Base-by-base conservation (phyloP, 1,140 invertebrate species). In the Cardiocondyla obscurior region DNA sequence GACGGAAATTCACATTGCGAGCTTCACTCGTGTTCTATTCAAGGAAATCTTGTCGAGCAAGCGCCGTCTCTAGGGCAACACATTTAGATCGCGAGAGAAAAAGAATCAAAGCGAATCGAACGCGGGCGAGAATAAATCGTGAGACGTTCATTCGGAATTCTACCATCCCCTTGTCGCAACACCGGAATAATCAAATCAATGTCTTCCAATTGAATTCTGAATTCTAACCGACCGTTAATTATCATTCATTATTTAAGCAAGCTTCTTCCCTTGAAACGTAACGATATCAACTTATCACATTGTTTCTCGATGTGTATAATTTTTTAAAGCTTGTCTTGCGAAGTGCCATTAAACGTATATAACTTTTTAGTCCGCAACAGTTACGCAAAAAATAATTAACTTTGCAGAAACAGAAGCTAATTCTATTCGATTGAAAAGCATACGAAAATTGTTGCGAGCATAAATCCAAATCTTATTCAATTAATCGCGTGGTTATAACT, bases 201-300 rank as follows among this genome's bases (percentile, higher is more conserved):
- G 69, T 55, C 62, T 55, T 69, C 62, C 46, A 49, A 79, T 55
- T 33, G 33, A 49, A 14, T 53, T 53, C 19, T 46, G 57, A 67
- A 79, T 46, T n/a, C 19, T 67, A 69, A 69, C 74, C 74, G 33
- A 79, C 12, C 33, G 46, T 42, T 79, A 79, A 79, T 79, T 79
- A 55, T 79, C 69, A 79, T 79, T n/a, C 69, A 46, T 69, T 55
- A 53, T 22, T 42, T 14, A 22, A 77, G 62, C 28, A 22, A 77
- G 62, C 28, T 51, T 64, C 10, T n/a, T 62, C 3, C 14, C 55
- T 10, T 25, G 42, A 49, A 16, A 16, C 42, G 16, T 51, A 53
- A 67, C 22, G 46, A 3, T 19, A 28, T 51, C 60, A 44, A 6
- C 65, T 77, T 39, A 53, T 65, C 46, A 19, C 10, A 67, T 12